Base-by-base conservation (phyloP, 2,113 vertebrate genomes). In the Apodemus speciosus region DNA sequence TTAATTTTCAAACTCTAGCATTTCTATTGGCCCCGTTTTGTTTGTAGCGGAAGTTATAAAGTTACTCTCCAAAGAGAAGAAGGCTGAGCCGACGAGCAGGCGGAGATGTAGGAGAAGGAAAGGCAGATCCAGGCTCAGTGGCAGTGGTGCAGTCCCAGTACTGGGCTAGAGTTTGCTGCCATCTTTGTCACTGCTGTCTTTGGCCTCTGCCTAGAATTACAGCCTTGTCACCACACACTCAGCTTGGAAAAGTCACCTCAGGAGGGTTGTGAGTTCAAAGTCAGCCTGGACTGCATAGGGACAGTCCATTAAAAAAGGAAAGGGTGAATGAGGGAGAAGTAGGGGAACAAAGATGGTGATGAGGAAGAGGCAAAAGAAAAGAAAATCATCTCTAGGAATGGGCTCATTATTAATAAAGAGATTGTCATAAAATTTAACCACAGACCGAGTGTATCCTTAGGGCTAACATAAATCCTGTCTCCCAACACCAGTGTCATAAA, bases 391-490 rank as follows among this genome's bases (percentile, higher is more conserved):
- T 85, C 88, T 86, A 76, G 85, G 91, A 83, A 60, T 30, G 72
- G 72, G 85, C 66, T 30, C 80, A 71, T 87, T 89, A 88, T 85
- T 83, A 89, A 81, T 3, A 87, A 27, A 76, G 40, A 79, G 87
- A 83, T 56, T 71, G 73, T 23, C 68, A 64, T 0, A 32, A 90
- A 85, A 94, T 13, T 51, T 51, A 64, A 60, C 21, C 80, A 91
- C 64, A 79, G 79, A 89, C 71, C 18, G 14, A 77, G 71, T 21
- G 64, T n/a, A 75, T 80, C 91, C 88, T 81, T 18, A 91, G 86
- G 88, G 86, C 94, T 3, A 2, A 86, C 94, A 92, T 76, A 75
- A 95, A 95, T 84, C 69, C 90, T 86, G 76, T 66, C 93, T 96
- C 92, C 94, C 84, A 25, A 84, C 71, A 93, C 90, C 92, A 79